A percentile compares a stretch with the other conserved stretches of the same genome.
These are phyloP conservation scores for Campylorhamphus procurvoides DNA, from an alignment of 2,113 vertebrate species.

Conservation along the genomic window DNA sequence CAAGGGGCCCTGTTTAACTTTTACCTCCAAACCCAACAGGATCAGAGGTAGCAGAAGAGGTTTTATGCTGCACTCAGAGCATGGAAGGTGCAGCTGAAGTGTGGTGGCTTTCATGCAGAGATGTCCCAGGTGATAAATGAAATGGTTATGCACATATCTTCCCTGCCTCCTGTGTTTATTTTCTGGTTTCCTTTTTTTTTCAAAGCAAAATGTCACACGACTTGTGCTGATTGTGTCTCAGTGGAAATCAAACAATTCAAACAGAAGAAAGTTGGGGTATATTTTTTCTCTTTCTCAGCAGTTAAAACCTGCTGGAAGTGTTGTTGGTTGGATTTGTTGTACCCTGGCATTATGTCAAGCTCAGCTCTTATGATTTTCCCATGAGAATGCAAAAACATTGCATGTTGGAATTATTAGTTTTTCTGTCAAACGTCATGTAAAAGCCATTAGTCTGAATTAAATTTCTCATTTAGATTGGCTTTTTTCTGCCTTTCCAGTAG, in stretches of 20 bases:
- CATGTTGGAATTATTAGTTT: not conserved
- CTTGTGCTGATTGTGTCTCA: not conserved
- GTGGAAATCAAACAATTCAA: not conserved
- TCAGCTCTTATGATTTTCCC: not conserved
- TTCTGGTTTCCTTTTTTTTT: not conserved
- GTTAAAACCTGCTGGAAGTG: not conserved
- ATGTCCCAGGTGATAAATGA: not conserved
- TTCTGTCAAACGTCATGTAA: not conserved
- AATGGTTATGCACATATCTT: not conserved
- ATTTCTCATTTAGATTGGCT: not conserved
- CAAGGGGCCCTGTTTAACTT: fast-evolving
- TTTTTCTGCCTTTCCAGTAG: not conserved
- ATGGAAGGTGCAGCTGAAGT: not conserved
- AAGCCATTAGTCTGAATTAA: not conserved
- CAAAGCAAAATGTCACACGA: not conserved
- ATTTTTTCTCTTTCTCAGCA: not conserved
- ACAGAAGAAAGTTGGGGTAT: not conserved
- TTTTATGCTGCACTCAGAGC: not conserved
- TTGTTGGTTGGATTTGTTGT: not conserved
- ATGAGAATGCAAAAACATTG: not conserved
- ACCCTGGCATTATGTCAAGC: not conserved
- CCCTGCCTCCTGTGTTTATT: not conserved
- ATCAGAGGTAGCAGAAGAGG: not conserved
- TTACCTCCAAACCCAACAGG: not conserved
- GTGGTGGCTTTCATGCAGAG: not conserved